Percentiles rank a stretch among this genome's conserved stretches.
Conservation (phyloP, 2,113 vertebrate species). For the Datnioides undecimradiatus region DNA sequence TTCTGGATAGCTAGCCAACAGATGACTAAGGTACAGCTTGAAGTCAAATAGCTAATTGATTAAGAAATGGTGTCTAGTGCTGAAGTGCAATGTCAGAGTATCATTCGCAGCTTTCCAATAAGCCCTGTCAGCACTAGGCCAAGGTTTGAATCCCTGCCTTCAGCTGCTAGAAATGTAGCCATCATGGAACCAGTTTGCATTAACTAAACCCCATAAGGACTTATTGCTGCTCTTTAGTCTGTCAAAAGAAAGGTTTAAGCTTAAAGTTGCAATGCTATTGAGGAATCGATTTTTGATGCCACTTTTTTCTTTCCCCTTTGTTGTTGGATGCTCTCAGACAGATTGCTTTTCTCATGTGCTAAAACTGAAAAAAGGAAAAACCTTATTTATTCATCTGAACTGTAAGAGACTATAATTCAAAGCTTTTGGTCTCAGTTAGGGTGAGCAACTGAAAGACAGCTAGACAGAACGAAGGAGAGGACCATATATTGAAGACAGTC, state of each 20-base stretch:
- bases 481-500: constrained; percentile 44
- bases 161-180: constrained; percentile 1
- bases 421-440: neutral
- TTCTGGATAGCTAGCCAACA: constrained; percentile 15
- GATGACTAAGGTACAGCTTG: constrained; percentile 36
- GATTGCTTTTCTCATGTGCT: neutral
- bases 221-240: constrained; percentile 4
- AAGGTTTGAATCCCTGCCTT: constrained; percentile 19
- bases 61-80: constrained; percentile 24
- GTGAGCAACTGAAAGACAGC: constrained; percentile 2
- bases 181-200: constrained; percentile 17
- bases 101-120: constrained; percentile 39
- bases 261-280: neutral
- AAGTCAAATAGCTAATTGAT: constrained; percentile 47
- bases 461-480: constrained; percentile 20
- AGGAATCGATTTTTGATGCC: neutral
- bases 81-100: constrained; percentile 23
- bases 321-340: neutral
- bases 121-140: constrained; percentile 35
- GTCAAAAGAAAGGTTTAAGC: neutral
- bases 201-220: neutral
- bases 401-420: neutral
- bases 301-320: neutral
- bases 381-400: neutral
- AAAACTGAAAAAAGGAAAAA: neutral